Base-by-base conservation (phyloP, 2,113 vertebrate species). In the Pseudopipra pipra region DNA sequence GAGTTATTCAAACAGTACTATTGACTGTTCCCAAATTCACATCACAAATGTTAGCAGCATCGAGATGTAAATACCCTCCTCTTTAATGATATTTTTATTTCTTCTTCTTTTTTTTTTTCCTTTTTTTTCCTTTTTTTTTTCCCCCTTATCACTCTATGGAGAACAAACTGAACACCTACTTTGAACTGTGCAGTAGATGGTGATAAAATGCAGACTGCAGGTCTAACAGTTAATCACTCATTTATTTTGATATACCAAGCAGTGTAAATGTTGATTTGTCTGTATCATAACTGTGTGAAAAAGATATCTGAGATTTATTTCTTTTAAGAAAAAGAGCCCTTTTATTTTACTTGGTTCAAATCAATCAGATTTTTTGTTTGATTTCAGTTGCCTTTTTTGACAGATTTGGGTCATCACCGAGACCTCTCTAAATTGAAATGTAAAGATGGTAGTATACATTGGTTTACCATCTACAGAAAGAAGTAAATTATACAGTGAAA, bases 391-490 rank as follows among this genome's bases (percentile, higher is more conserved):
- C 67, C 75, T 87, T 41, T 76, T 95, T 87, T 90, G 84, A 93
- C 94, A 95, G 89, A 95, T 97, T 95, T 54, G 68, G 90, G 94
- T 95, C 91, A 76, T 87, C 70, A 47, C 37, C n/a, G 89, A 96
- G 66, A 65, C 44, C 30, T 61, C 56, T 87, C 24, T 80, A 54
- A 58, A 80, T 35, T 67, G 85, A 92, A 87, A 41, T 47, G 41
- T 86, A 70, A 87, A 87, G 74, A 89, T 52, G 62, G 78, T 87
- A 73, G 19, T 82, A 91, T 84, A 56, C 72, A 35, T 12, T 92
- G 77, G n/a, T 79, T 89, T 80, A 47, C 58, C 55, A n/a, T 93
- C 46, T 73, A 31, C 65, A 61, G 85, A 78, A 92, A 73, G 68
- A 84, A 86, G 74, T 5, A 76, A 88, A 74, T 81, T 66, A 20